Percentiles rank a stretch among this genome's conserved stretches.
phyloP scores from a whole-genome alignment of 2,888 invertebrate genomes.

The Polydrusus cervinus region DNA sequence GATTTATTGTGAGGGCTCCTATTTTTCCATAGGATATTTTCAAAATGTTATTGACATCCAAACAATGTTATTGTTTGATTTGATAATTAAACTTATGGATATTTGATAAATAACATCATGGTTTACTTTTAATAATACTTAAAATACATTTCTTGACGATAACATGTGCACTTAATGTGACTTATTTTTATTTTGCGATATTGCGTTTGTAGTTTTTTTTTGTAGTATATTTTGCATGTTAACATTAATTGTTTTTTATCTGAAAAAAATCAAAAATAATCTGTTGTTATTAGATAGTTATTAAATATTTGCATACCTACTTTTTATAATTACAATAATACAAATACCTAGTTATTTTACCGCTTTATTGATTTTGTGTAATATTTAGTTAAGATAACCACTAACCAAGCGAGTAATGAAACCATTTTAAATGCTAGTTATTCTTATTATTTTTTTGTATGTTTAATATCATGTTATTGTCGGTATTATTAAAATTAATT shows the following conservation, averaged over 20 bases:
- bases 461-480: not conserved
- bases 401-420: not conserved
- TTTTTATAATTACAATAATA: not conserved
- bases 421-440: not conserved
- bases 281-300: not conserved
- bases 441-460: not conserved
- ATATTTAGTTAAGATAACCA: constrained; percentile 16
- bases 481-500: too few species aligned
- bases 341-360: constrained; percentile 1
- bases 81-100: not conserved
- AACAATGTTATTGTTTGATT: not conserved
- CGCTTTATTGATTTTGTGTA: not conserved
- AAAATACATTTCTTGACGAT: not conserved
- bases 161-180: not conserved
- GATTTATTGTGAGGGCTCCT: too few species aligned
- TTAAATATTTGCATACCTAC: constrained; percentile 8
- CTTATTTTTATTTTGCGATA: not conserved
- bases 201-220: not conserved
- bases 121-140: not conserved
- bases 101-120: not conserved
- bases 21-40: not conserved
- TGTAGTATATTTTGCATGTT: not conserved
- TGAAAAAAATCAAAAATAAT: not conserved
- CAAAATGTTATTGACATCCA: not conserved
- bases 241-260: not conserved